phyloP scores from a whole-genome alignment of 1,140 invertebrate species.

The Capitella teleta region DNA sequence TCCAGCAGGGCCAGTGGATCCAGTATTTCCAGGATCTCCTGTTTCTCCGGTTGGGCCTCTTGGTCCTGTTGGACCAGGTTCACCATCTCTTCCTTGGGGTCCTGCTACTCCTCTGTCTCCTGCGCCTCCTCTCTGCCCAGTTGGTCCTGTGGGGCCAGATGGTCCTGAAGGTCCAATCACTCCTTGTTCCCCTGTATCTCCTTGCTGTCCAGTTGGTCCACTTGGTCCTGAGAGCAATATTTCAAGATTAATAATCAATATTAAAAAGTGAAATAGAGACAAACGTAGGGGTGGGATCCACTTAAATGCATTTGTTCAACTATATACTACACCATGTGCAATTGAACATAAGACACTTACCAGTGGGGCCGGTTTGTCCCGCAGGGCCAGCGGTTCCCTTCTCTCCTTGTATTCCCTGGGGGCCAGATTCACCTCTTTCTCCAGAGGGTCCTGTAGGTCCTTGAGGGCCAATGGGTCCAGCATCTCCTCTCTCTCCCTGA shows the following conservation, averaged over 20 bases:
- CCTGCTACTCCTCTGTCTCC: conserved; percentile 8
- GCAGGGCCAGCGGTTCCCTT: conserved; percentile 4
- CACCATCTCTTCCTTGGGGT: conserved; percentile 5
- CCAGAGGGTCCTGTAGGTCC: conserved; percentile 7
- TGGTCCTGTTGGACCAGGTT: conserved; percentile 7
- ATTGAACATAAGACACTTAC: too few species aligned
- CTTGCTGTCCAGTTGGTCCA: conserved; percentile 5
- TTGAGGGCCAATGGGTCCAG: conserved; percentile 1
- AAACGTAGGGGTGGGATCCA: neutral
- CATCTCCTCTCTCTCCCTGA: neutral
- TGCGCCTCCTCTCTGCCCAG: conserved; percentile 8
- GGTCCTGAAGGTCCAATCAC: conserved; percentile 9
- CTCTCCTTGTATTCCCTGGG: conserved; percentile 3
- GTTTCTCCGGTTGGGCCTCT: conserved; percentile 1
- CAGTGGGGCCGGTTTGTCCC: conserved; percentile 4
- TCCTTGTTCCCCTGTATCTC: conserved; percentile 8
- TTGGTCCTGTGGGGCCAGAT: conserved; percentile 1
- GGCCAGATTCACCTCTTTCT: conserved; percentile 6
- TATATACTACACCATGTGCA: neutral
- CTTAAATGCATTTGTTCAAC: too few species aligned
- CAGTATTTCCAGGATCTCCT: conserved; percentile 2
- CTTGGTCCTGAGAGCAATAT: conserved; percentile 1
- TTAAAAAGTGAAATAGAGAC: neutral
- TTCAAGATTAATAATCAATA: neutral
- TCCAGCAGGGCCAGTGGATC: conserved; percentile 11